phyloP scores from a whole-genome alignment of 2,888 invertebrate species.

The Dynastes tityus region DNA sequence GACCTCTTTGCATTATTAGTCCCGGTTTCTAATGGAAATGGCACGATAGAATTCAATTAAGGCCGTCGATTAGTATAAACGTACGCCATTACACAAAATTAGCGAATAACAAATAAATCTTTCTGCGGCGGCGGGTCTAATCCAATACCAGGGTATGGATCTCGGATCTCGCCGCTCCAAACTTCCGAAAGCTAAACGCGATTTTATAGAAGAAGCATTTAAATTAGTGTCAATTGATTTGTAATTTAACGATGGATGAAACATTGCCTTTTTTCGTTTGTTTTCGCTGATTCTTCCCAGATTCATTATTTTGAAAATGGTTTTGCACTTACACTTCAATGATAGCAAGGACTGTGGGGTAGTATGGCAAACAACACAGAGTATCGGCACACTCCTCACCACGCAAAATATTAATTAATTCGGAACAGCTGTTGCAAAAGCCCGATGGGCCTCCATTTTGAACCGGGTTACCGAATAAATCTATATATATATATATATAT shows the following conservation, averaged over 20 bases:
- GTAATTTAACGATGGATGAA: conserved; percentile 17
- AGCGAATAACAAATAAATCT: conserved; percentile 56
- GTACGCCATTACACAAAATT: conserved; percentile 62
- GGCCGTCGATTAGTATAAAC: conserved; percentile 63
- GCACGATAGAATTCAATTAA: conserved; percentile 66
- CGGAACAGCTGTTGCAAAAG: too few species aligned
- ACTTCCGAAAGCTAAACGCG: conserved; percentile 23
- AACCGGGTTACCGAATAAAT: too few species aligned
- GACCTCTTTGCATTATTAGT: conserved; percentile 40
- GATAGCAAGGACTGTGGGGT: too few species aligned
- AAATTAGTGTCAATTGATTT: conserved; percentile 37
- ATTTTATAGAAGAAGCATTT: conserved; percentile 22
- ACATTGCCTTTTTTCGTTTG: neutral
- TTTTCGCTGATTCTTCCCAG: too few species aligned
- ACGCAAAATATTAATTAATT: too few species aligned
- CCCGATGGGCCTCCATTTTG: too few species aligned
- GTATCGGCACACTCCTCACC: too few species aligned
- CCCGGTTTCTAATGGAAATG: conserved; percentile 39
- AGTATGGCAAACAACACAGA: too few species aligned
- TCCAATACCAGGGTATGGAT: conserved; percentile 26
- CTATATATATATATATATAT: too few species aligned
- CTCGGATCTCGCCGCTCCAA: conserved; percentile 27
- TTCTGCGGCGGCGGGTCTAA: conserved; percentile 40
- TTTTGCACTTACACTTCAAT: too few species aligned
- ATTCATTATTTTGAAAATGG: too few species aligned